These are phyloP conservation scores for Mythimna pallens DNA, from an alignment of 2,888 invertebrate species.

Conservation along the genomic window DNA sequence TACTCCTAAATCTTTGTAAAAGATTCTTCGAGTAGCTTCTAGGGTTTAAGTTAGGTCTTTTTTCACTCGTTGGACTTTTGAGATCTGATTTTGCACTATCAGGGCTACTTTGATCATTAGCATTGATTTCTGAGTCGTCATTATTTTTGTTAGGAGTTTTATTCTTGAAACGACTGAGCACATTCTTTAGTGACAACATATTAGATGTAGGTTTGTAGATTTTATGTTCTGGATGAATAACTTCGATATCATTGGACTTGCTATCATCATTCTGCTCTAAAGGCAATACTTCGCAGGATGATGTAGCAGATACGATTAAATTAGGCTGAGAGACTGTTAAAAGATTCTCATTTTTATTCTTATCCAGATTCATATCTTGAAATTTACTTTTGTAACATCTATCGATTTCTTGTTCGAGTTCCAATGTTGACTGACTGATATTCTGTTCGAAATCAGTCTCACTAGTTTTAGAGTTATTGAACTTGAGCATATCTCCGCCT, in stretches of 20 bases:
- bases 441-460: slow-evolving; percentile 81
- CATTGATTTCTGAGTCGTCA: slow-evolving; percentile 84
- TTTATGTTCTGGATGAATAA: slow-evolving; percentile 95
- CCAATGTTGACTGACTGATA: slow-evolving; percentile 87
- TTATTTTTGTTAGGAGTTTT: slow-evolving; percentile 82
- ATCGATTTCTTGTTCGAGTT: slow-evolving; percentile 88
- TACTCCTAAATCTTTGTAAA: slow-evolving; percentile 87
- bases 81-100: slow-evolving; percentile 79
- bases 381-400: slow-evolving; percentile 88
- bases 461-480: slow-evolving; percentile 80
- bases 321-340: slow-evolving; percentile 83
- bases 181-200: slow-evolving; percentile 89
- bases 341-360: slow-evolving; percentile 81
- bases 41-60: slow-evolving; percentile 84
- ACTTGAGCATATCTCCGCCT: slow-evolving; percentile 85
- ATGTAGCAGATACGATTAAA: slow-evolving; percentile 88
- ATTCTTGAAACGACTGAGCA: slow-evolving; percentile 89
- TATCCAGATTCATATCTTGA: slow-evolving; percentile 80
- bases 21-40: slow-evolving; percentile 87
- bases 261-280: slow-evolving; percentile 80
- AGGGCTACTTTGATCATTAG: slow-evolving; percentile 83
- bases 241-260: slow-evolving; percentile 84
- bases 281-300: slow-evolving; percentile 89
- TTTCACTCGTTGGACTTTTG: slow-evolving; percentile 85
- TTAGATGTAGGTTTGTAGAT: slow-evolving; percentile 93